These are phyloP conservation scores for Oscheius sp. DNA, from an alignment of 2,888 invertebrate genomes.

Conservation along the genomic window DNA sequence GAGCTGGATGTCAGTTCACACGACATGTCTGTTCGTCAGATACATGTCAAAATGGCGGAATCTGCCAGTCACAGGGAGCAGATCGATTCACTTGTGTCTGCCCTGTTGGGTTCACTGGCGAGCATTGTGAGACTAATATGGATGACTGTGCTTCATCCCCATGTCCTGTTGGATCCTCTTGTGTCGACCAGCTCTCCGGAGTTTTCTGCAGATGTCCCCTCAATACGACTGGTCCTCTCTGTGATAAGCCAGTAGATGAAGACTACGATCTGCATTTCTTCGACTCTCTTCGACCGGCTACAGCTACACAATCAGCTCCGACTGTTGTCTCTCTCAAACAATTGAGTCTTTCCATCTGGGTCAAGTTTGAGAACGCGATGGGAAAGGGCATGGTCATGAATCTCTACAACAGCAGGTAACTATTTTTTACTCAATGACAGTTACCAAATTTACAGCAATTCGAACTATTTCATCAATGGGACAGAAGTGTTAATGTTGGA, in stretches of 20 bases:
- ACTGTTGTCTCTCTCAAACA: slow-evolving; percentile 80
- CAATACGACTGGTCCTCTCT: slow-evolving; percentile 94
- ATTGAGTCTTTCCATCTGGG: slow-evolving; percentile 93
- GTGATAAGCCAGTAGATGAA: slow-evolving; percentile 92
- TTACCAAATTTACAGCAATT: neutral
- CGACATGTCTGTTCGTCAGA: slow-evolving; percentile 85
- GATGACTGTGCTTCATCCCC: slow-evolving; percentile 71
- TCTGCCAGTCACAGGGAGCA: slow-evolving; percentile 87
- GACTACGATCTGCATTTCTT: slow-evolving; percentile 96
- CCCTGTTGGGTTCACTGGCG: slow-evolving; percentile 63
- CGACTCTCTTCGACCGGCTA: slow-evolving; percentile 85
- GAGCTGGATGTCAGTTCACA: slow-evolving; percentile 54
- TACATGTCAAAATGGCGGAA: slow-evolving; percentile 92
- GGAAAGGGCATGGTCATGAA: slow-evolving; percentile 90
- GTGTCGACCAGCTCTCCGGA: slow-evolving; percentile 78
- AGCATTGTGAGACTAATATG: slow-evolving; percentile 69
- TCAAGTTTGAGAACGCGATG: slow-evolving; percentile 85
- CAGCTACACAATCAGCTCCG: slow-evolving; percentile 91
- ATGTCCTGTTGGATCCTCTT: slow-evolving; percentile 67
- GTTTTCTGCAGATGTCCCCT: slow-evolving; percentile 97
- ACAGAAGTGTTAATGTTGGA: slow-evolving; percentile 33
- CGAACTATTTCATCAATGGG: slow-evolving; percentile 18
- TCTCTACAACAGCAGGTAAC: slow-evolving; percentile 74
- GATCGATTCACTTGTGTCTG: slow-evolving; percentile 40
- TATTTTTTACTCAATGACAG: neutral